A percentile compares a stretch with the other conserved stretches of the same genome.
Conservation (phyloP, 1,140 invertebrate species). For the Amyelois transitella region DNA sequence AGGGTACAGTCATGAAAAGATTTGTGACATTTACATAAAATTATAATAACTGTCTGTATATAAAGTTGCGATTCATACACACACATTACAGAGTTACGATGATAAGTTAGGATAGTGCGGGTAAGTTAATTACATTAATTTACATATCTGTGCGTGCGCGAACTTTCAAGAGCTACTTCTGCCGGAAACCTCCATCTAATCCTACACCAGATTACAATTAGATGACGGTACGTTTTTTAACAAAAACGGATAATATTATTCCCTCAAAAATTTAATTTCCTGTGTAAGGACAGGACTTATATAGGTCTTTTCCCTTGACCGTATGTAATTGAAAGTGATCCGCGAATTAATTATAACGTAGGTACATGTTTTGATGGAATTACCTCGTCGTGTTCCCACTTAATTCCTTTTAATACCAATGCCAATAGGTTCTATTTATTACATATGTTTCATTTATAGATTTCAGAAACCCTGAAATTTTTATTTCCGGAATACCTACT, state of each 20-base stretch:
- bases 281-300: background rate
- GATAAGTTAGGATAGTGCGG: constrained; percentile 3
- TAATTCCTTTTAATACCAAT: no score
- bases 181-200: constrained; percentile 26
- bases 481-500: no score
- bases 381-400: no score
- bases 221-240: constrained; percentile 46
- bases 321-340: background rate
- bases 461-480: background rate
- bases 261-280: constrained; percentile 32
- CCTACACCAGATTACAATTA: constrained; percentile 57
- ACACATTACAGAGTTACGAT: background rate
- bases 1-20: no score
- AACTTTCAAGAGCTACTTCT: constrained; percentile 13
- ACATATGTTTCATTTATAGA: background rate
- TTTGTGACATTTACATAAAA: background rate
- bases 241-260: constrained; percentile 41
- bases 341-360: no score
- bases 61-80: background rate
- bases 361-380: no score
- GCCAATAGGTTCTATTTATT: no score
- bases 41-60: background rate
- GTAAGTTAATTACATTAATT: constrained; percentile 10
- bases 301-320: background rate
- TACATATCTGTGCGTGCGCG: constrained; percentile 12